These are phyloP conservation scores for Parazoanthus swiftii DNA, from an alignment of 92 coral and sea anemone genomes.

Conservation along the genomic window DNA sequence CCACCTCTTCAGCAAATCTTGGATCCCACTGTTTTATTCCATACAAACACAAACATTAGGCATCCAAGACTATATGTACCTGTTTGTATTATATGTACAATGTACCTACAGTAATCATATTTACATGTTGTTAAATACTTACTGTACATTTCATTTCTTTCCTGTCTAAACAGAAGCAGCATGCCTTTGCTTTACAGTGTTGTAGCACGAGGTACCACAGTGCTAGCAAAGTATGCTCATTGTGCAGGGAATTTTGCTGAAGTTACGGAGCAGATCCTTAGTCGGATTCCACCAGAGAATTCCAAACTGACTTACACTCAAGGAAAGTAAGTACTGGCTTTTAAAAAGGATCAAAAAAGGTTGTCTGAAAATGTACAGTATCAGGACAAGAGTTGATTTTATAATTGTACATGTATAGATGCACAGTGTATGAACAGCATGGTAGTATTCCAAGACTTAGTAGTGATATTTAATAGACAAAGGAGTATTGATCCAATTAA, in stretches of 20 bases:
- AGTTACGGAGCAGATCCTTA: constrained; percentile 93
- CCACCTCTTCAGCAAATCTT: no score
- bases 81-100: no score
- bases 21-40: no score
- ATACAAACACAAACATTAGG: no score
- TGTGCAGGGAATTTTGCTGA: constrained; percentile 99
- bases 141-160: neutral
- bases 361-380: neutral
- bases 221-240: constrained; percentile 94
- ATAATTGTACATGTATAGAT: neutral
- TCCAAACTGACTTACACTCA: constrained; percentile 98
- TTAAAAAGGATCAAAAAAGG: no score
- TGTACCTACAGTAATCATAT: no score
- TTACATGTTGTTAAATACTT: no score
- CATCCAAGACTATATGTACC: no score
- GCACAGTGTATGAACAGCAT: no score
- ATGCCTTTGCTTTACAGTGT: constrained; percentile 97
- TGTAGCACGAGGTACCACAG: constrained; percentile 97
- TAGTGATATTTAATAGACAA: no score
- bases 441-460: no score
- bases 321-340: constrained; percentile 69
- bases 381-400: neutral
- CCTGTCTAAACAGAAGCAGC: constrained; percentile 17
- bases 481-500: no score
- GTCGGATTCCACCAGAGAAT: constrained; percentile 97